These are phyloP conservation scores for Cosmia trapezina DNA, from an alignment of 2,888 invertebrate genomes.

Conservation along the genomic window DNA sequence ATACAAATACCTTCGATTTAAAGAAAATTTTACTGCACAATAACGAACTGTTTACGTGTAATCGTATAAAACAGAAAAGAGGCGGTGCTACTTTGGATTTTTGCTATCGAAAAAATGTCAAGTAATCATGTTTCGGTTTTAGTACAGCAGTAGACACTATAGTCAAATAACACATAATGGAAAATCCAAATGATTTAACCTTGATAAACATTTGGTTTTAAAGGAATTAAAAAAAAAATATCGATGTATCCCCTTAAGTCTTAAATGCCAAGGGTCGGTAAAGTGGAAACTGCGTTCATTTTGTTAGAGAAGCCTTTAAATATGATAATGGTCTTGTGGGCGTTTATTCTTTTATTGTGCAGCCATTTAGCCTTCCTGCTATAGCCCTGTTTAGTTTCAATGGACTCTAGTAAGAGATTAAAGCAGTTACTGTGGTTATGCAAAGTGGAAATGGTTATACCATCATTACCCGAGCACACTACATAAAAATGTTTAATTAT, in stretches of 20 bases:
- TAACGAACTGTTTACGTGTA: no score
- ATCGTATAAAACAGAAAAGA: no score
- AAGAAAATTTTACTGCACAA: no score
- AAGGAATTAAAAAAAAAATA: no score
- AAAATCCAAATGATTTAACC: no score
- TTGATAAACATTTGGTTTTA: no score
- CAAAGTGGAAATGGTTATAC: conserved; percentile 19
- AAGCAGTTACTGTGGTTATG: conserved; percentile 29
- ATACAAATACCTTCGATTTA: no score
- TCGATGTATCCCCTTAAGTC: conserved; percentile 12
- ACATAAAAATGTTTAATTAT: background rate
- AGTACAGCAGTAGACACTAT: no score
- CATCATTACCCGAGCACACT: background rate
- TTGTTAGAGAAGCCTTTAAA: conserved; percentile 23
- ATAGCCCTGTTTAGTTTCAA: conserved; percentile 27
- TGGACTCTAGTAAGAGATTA: conserved; percentile 23
- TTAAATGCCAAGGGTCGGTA: conserved; percentile 54
- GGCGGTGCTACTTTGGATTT: no score
- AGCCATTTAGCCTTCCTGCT: conserved; percentile 21
- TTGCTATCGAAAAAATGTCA: no score
- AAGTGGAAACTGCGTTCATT: conserved; percentile 45
- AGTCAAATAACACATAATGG: no score
- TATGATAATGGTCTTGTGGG: conserved; percentile 29
- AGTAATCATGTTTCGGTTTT: no score
- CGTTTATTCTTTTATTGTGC: conserved; percentile 36